These are phyloP conservation scores for Oryzias javanicus DNA, from an alignment of 2,113 vertebrate species.

Conservation along the genomic window DNA sequence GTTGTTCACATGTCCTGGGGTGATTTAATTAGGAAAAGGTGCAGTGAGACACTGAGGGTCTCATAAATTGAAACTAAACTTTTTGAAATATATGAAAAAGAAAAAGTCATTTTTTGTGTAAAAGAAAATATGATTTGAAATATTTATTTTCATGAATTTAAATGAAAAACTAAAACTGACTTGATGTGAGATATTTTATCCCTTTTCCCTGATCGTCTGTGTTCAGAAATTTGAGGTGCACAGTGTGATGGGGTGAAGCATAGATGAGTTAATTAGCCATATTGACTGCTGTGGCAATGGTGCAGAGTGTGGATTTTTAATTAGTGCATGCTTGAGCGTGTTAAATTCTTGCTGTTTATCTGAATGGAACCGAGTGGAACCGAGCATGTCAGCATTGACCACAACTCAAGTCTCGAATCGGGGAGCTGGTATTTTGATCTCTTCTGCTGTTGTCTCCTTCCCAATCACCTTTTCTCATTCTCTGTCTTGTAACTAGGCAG, in stretches of 20 bases:
- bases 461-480: constrained; percentile 43
- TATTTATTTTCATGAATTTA: background rate
- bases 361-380: constrained; percentile 75
- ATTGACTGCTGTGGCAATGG: constrained; percentile 64
- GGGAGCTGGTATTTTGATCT: background rate
- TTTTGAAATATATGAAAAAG: constrained; percentile 21
- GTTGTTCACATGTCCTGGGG: constrained; percentile 54
- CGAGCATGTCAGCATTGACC: constrained; percentile 46
- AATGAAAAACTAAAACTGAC: background rate
- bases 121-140: background rate
- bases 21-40: constrained; percentile 64
- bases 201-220: background rate
- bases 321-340: constrained; percentile 72
- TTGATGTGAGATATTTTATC: background rate
- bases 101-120: constrained; percentile 17
- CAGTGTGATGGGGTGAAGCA: constrained; percentile 58
- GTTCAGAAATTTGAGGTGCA: constrained; percentile 16
- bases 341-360: constrained; percentile 62
- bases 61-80: constrained; percentile 41
- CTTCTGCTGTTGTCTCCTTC: constrained; percentile 12
- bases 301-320: constrained; percentile 75
- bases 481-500: constrained; percentile 34
- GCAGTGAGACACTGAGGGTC: constrained; percentile 32
- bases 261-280: constrained; percentile 74
- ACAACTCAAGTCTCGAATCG: constrained; percentile 14